These are phyloP conservation scores for Cynodonichthys magdalenae DNA, from an alignment of 2,797 vertebrate genomes.

Conservation along the genomic window DNA sequence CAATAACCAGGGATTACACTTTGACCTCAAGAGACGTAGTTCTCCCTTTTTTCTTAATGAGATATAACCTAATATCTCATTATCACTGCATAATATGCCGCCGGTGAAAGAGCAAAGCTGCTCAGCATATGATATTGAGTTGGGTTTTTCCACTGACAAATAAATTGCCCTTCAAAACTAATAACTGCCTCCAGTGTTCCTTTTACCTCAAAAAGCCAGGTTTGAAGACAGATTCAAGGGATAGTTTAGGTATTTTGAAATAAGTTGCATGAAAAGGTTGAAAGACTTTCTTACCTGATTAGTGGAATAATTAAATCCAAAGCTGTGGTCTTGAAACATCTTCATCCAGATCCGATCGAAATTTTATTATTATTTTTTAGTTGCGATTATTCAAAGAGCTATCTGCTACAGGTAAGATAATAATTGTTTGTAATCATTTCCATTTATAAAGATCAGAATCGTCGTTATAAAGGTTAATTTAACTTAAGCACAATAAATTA, in stretches of 20 bases:
- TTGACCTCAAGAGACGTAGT: constrained; percentile 57
- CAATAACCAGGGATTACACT: constrained; percentile 63
- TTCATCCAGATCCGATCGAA: too few relatives aligned
- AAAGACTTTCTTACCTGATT: too few relatives aligned
- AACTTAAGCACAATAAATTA: not conserved
- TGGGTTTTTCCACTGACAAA: constrained; percentile 4
- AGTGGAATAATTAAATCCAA: too few relatives aligned
- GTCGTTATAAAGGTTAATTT: too few relatives aligned
- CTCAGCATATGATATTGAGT: not conserved
- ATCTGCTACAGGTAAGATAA: too few relatives aligned
- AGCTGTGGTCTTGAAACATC: too few relatives aligned
- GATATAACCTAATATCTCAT: constrained; percentile 55
- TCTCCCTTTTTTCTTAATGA: constrained; percentile 64
- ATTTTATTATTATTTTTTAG: too few relatives aligned
- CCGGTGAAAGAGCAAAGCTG: constrained; percentile 34
- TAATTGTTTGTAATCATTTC: too few relatives aligned
- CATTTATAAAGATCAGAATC: too few relatives aligned
- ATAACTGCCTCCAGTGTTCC: constrained; percentile 1
- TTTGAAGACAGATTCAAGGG: constrained; percentile 3
- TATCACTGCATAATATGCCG: constrained; percentile 42
- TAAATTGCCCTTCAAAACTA: constrained; percentile 20
- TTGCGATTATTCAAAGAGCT: too few relatives aligned
- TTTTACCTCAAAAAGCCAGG: constrained; percentile 13
- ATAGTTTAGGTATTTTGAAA: not conserved
- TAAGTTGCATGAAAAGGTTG: too few relatives aligned